Evolutionary conservation across 2,113 vertebrate species (phyloP), one percentile per base, ranked within the genome.

Genomic region (Leuciscus idus): DNA sequence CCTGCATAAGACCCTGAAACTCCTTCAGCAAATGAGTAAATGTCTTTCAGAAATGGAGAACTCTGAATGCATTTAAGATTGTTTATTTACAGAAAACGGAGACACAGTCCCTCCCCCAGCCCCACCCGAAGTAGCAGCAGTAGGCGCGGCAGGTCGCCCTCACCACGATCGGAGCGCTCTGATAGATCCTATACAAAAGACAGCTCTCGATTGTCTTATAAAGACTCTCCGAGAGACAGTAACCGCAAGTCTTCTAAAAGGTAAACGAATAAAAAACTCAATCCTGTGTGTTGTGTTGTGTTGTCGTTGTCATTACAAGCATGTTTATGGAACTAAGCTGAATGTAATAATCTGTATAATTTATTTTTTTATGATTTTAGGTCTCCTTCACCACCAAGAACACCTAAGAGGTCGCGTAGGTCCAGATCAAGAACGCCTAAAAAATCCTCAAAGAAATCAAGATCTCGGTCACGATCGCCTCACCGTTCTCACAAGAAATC

Each of bases 401-500:
- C 98, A 84, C 98, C 98, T 84, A 99, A 99, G 94, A 95, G 97
- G 82, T 97, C 98, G 39, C 95, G 97, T 89, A 93, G 98, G 72
- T 99, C 98, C 61, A 96, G 98, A 73, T 99, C 98, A 87, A 96
- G 95, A 93, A 97, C 98, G 15, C 98, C 98, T 92, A 99, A 99
- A 93, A 99, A 99, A 90, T 97, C 98, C 80, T 92, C 96, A 9
- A 99, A 99, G 93, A 99, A 99, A 91, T 99, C 98, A 90, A 96
- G 98, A 83, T 99, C 98, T 77, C 97, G 96, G 90, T 99, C 98
- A 77, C 95, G 97, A 84, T 99, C 98, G 86, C 98, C 98, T 88
- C 98, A 99, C 93, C 96, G 98, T 92, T 99, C 98, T 91, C 98
- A 99, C 95, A 99, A 99, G 95, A 99, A 99, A 90, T 99, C 98